Evolutionary conservation across 2,888 invertebrate genomes (phyloP), one percentile per base, ranked within the genome.

Genomic region (Ceriagrion tenellum): DNA sequence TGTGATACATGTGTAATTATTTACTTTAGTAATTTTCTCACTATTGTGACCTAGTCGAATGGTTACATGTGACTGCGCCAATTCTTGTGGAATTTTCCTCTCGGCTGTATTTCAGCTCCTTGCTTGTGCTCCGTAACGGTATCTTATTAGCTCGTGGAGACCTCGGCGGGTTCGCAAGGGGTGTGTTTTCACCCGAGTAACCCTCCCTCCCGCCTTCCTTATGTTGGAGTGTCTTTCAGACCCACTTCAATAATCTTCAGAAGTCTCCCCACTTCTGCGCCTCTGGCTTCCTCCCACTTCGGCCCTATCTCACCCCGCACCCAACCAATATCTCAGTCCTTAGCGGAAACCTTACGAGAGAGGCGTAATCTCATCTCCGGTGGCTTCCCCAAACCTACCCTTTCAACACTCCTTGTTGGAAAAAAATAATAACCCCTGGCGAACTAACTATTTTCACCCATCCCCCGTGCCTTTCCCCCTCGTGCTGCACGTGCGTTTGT

Each of bases 281-380:
- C 90, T 23, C 18, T 63, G 91, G 59, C 59, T 56, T 40, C 69
- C 93, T 35, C 93, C 93, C 69, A 40, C 18, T 47, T 13, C 35
- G 4, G 35, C 30, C 40, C 59, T n/a, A 69, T n/a, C 69, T 93
- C 59, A 91, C 91, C 63, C 93, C 47, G 26, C 74, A 20, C 69
- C 69, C 69, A 74, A 69, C 69, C 69, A 93, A 93, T 93, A 93
- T 74, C 93, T 69, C 93, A 55, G 93, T 93, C 93, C 63, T 93
- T 93, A 59, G 93, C 47, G 93, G 93, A 93, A 93, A 93, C 93
- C 93, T 16, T 69, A 47, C 93, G 40, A n/a, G 40, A 13, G 69
- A 47, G 63, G 56, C 23, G 55, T 20, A 93, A 93, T 93, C 93
- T 69, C n/a, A 47, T n/a, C 74, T 55, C 63, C 4, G 13, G 6